phyloP scores from a whole-genome alignment of 2,113 vertebrate species.

The Lasiurus cinereus region DNA sequence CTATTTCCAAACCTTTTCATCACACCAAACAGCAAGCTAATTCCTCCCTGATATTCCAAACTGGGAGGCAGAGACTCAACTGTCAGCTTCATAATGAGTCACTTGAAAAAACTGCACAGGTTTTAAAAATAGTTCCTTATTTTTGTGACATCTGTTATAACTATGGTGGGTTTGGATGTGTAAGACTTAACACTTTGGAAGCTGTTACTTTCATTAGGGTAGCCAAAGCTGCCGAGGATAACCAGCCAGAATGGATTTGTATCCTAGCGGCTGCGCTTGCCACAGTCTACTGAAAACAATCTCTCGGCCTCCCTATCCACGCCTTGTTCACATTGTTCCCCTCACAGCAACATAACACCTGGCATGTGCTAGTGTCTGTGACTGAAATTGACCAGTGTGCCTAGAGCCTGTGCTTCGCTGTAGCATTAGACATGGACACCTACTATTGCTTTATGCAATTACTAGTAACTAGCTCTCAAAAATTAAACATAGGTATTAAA shows the following conservation, averaged over 20 bases:
- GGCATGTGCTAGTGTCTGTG: not conserved
- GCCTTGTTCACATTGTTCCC: not conserved
- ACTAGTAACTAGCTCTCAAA: not conserved
- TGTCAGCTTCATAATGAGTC: not conserved
- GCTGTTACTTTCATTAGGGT: not conserved
- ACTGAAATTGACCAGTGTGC: not conserved
- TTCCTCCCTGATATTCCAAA: not conserved
- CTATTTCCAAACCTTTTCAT: not conserved
- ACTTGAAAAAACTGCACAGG: constrained; percentile 8
- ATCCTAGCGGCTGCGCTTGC: not conserved
- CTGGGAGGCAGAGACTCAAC: not conserved
- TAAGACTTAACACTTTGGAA: constrained; percentile 5
- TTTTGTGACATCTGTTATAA: not conserved
- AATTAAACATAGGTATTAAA: not conserved
- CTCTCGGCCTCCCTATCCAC: not conserved
- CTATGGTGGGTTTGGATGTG: not conserved
- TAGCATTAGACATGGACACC: no score
- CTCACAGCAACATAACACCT: no score
- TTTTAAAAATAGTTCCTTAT: constrained; percentile 36
- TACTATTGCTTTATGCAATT: not conserved
- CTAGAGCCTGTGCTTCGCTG: not conserved
- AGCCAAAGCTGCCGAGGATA: not conserved
- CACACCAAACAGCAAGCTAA: not conserved
- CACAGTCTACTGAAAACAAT: not conserved
- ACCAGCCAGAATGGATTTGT: not conserved